phyloP scores from a whole-genome alignment of 2,888 invertebrate genomes.

The Tolmerus cingulatus region DNA sequence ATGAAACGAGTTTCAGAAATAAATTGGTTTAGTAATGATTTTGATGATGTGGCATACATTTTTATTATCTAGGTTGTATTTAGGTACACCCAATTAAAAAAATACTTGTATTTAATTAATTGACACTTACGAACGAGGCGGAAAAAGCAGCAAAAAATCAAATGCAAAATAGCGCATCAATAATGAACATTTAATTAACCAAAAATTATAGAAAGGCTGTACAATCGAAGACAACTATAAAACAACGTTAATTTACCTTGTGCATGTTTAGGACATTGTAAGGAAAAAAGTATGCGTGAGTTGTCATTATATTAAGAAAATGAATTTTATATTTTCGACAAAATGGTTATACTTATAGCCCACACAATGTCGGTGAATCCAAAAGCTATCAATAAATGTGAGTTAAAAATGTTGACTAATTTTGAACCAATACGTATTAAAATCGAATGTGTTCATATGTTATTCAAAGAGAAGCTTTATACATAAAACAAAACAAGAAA shows the following conservation, averaged over 20 bases:
- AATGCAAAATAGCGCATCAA: background rate
- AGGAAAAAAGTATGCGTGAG: slow-evolving; percentile 8
- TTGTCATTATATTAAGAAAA: background rate
- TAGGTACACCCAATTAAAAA: background rate
- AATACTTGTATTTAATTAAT: background rate
- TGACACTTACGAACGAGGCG: background rate
- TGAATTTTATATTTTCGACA: background rate
- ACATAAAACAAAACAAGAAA: slow-evolving; percentile 30
- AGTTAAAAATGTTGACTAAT: slow-evolving; percentile 2
- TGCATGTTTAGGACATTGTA: slow-evolving; percentile 39
- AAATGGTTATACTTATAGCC: slow-evolving; percentile 17
- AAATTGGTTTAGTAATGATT: too few relatives aligned
- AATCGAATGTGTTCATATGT: slow-evolving; percentile 11
- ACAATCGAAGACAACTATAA: slow-evolving; percentile 8
- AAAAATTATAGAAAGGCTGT: background rate
- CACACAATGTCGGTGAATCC: slow-evolving; percentile 29
- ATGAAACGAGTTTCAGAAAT: too few relatives aligned
- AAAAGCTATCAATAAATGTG: slow-evolving; percentile 20
- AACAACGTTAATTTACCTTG: slow-evolving; percentile 45
- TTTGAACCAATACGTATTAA: background rate
- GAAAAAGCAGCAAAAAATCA: background rate
- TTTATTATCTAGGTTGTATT: background rate
- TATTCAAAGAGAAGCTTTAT: slow-evolving; percentile 37
- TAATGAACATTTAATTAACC: background rate
- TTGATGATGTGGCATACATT: background rate